Base-by-base conservation (phyloP, 2,888 invertebrate genomes). In the Drosophila vallismaia region DNA sequence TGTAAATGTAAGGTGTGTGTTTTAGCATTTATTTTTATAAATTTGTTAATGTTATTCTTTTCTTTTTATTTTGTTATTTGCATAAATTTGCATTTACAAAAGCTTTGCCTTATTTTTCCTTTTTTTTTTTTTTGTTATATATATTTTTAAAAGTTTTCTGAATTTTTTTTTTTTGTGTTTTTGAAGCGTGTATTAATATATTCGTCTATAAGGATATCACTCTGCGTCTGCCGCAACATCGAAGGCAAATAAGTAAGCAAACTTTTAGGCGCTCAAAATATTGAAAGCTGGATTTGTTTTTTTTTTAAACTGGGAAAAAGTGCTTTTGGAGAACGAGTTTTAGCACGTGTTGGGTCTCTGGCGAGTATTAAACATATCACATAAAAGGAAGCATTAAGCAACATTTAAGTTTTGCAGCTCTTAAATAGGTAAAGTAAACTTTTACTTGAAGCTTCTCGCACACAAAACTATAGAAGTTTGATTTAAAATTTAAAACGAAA, bases 121-220 rank as follows among this genome's bases (percentile, higher is more conserved):
- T 66, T 56, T 63, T 62, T 57, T 53, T 51, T 54, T 74, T 63
- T 19, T 19, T 19, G 19, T 26, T 19, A 24, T 19, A 50, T 62
- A 36, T 51, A 51, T 19, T 10, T 63, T 51, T 56, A 14, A 19
- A 19, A 19, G 38, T 48, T n/a, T 53, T 45, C 14, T 69, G 49
- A 49, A 50, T 33, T 12, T 64, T 46, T 67, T 64, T 66, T 64
- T 64, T 67, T 51, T 51, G 62, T 60, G 62, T 45, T 52, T 42
- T 68, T 64, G 73, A 81, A 81, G 81, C 71, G 90, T 90, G 87
- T 89, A 89, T 90, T 90, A 89, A 89, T 89, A 89, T 91, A 90
- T 91, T 89, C 87, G 83, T 82, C 88, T 86, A 77, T 81, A 77
- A 79, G 86, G 89, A 91, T 91, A 91, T 91, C 90, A 90, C 89